Base-by-base conservation (phyloP, 2,888 invertebrate species). In the Nemotelus pantherinus region DNA sequence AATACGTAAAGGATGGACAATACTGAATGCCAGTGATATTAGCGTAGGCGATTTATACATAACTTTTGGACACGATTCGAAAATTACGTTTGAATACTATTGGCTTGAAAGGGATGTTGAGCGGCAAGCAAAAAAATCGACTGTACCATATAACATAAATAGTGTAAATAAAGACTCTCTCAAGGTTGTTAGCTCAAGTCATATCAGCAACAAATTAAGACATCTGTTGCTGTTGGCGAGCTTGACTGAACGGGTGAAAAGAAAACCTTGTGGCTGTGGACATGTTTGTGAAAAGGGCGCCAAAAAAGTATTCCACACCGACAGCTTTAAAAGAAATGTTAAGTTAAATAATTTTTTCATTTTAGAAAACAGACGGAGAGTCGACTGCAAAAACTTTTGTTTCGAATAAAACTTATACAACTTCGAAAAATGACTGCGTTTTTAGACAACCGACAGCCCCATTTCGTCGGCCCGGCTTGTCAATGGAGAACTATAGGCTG, bases 1-100 rank as follows among this genome's bases (percentile, higher is more conserved):
- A 78, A 86, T 87, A 63, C 84, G 87, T 75, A 83, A 82, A 53
- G 97, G 97, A 0, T 97, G 97, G 96, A 95, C 94, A 75, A 84
- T 90, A 6, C 88, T 90, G 25, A 93, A 93, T 83, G 92, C 93
- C 1, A 93, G 93, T 5, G 92, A 93, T 50, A 90, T 97, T 60
- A 95, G 95, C 3, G 90, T 98, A 48, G 97, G 97, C 0, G 97
- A 98, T 87, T 87, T 97, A 77, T 97, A 96, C 87, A 89, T 97
- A 70, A 95, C 97, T 92, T 93, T 95, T 83, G 88, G 88, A 0
- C 84, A 86, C 77, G 92, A 95, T 79, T 93, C 93, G 0, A 93
- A 92, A 85, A 86, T 95, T 48, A 90, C 92, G 77, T 85, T 95
- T 44, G 94, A 95, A 85, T 95, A 95, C 85, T 93, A 92, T 90